A percentile compares a stretch with the other conserved stretches of the same genome.
phyloP scores from a whole-genome alignment of 2,888 invertebrate genomes.

The Drosophila glabriapex region DNA sequence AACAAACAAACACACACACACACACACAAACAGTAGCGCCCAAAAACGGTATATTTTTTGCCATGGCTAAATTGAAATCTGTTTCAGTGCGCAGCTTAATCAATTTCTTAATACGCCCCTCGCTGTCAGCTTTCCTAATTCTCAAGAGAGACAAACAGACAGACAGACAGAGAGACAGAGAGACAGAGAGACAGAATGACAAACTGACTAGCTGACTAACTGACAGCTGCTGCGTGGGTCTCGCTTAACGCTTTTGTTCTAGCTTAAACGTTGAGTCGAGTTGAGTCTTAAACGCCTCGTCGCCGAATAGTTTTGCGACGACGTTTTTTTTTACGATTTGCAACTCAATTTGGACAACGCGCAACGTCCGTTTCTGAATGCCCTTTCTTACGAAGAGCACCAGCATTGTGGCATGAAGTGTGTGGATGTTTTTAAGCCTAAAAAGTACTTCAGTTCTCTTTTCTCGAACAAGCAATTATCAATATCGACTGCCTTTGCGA shows the following conservation, averaged over 20 bases:
- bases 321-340: slow-evolving; percentile 34
- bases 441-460: too few relatives aligned
- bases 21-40: slow-evolving; percentile 60
- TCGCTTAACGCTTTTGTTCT: slow-evolving; percentile 66
- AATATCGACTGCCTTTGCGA: too few relatives aligned
- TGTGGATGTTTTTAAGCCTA: too few relatives aligned
- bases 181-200: slow-evolving; percentile 16
- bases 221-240: slow-evolving; percentile 72
- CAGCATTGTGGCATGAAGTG: background rate
- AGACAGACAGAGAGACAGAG: background rate
- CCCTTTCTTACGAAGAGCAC: background rate
- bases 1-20: slow-evolving; percentile 24
- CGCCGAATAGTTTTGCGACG: slow-evolving; percentile 26
- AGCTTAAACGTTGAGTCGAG: slow-evolving; percentile 50
- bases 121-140: slow-evolving; percentile 69
- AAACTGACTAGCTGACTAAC: slow-evolving; percentile 46
- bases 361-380: slow-evolving; percentile 14
- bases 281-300: slow-evolving; percentile 64
- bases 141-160: slow-evolving; percentile 19
- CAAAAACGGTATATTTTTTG: slow-evolving; percentile 38
- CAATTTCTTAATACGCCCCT: slow-evolving; percentile 61
- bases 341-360: slow-evolving; percentile 69
- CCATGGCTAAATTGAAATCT: slow-evolving; percentile 34
- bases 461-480: too few relatives aligned
- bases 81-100: slow-evolving; percentile 40